These are phyloP conservation scores for Drosophila persimilis DNA, from an alignment of 1,140 invertebrate species.

Conservation along the genomic window DNA sequence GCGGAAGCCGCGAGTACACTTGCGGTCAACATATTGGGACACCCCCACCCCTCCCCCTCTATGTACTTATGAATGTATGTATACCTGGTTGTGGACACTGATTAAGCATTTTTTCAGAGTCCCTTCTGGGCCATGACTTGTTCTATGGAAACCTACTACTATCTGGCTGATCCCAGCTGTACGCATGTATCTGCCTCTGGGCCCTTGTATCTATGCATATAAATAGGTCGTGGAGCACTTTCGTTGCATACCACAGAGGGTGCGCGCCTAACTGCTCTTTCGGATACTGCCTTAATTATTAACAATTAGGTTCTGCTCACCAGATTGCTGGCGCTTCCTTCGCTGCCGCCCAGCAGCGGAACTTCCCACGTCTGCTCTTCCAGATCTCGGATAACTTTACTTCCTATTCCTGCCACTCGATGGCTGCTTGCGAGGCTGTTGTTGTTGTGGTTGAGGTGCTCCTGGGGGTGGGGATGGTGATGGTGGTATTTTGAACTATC, in stretches of 20 bases:
- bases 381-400: slow-evolving; percentile 18
- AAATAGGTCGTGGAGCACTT: slow-evolving; percentile 45
- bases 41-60: too few species aligned
- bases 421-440: slow-evolving; percentile 18
- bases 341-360: slow-evolving; percentile 53
- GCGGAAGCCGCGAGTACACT: not conserved
- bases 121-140: too few species aligned
- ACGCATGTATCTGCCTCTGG: too few species aligned
- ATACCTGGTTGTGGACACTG: too few species aligned
- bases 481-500: slow-evolving; percentile 32
- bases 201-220: slow-evolving; percentile 31
- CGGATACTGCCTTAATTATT: not conserved
- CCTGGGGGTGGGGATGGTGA: not conserved
- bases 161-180: too few species aligned
- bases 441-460: slow-evolving; percentile 11
- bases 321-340: slow-evolving; percentile 36
- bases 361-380: slow-evolving; percentile 77
- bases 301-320: slow-evolving; percentile 25
- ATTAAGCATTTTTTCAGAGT: too few species aligned
- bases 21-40: too few species aligned
- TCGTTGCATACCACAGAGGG: slow-evolving; percentile 34
- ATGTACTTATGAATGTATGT: too few species aligned
- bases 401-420: not conserved
- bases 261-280: not conserved
- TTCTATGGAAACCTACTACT: too few species aligned